These are phyloP conservation scores for Tolypeutes matacus DNA, from an alignment of 2,797 vertebrate species.

Conservation along the genomic window DNA sequence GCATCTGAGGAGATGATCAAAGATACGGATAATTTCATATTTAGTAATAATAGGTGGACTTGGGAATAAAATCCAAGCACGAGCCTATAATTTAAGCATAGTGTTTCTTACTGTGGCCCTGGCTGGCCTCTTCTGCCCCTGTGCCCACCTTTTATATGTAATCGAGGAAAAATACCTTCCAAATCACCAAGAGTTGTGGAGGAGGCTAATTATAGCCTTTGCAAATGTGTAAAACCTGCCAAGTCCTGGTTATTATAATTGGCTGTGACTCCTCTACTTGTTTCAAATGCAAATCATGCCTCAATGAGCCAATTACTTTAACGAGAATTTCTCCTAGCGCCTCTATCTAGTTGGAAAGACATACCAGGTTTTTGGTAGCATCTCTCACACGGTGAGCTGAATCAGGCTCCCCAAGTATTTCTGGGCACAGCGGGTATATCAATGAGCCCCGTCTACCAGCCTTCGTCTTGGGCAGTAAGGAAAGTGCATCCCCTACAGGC, in stretches of 20 bases:
- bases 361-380: background rate
- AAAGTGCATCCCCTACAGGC: background rate
- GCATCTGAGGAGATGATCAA: conserved; percentile 34
- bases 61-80: conserved; percentile 34
- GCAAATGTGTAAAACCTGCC: conserved; percentile 45
- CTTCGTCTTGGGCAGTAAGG: background rate
- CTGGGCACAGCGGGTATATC: background rate
- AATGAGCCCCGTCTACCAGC: background rate
- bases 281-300: conserved; percentile 59
- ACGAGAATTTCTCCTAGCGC: background rate
- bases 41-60: background rate
- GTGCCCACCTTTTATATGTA: background rate
- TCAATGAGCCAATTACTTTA: conserved; percentile 49
- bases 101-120: background rate
- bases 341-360: background rate
- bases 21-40: conserved; percentile 61
- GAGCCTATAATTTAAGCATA: background rate
- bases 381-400: background rate
- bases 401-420: conserved; percentile 21
- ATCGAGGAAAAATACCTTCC: conserved; percentile 11
- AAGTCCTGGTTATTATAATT: conserved; percentile 26
- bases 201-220: conserved; percentile 48
- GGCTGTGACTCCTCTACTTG: background rate
- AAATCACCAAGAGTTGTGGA: background rate
- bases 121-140: background rate